phyloP scores from a whole-genome alignment of 2,888 invertebrate genomes.

The Heteromyza rotundicornis region DNA sequence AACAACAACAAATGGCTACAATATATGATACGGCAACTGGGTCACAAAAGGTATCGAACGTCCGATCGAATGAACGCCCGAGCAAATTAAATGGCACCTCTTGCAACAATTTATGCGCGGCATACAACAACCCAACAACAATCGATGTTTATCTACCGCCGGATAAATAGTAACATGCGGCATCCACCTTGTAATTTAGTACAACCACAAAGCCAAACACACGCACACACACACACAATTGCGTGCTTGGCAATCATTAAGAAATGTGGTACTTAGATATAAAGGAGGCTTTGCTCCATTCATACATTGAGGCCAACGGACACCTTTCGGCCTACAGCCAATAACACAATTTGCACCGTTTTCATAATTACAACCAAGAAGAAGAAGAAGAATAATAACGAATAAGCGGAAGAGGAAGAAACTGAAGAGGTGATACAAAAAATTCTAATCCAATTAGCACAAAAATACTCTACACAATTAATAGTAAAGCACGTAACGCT shows the following conservation, averaged over 20 bases:
- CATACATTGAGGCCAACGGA: neutral
- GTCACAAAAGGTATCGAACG: conserved; percentile 12
- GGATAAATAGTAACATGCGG: too few species aligned
- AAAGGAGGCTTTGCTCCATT: too few species aligned
- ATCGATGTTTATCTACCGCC: too few species aligned
- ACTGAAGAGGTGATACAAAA: conserved; percentile 8
- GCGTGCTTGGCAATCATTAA: neutral
- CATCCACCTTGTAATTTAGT: too few species aligned
- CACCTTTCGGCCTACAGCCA: conserved; percentile 1
- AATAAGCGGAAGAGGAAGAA: too few species aligned
- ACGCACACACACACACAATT: neutral
- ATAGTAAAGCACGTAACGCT: conserved; percentile 17
- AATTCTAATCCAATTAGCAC: conserved; percentile 21
- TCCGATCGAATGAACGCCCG: too few species aligned
- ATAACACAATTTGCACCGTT: conserved; percentile 20
- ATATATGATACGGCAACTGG: too few species aligned
- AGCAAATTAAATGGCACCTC: conserved; percentile 25
- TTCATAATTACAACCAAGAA: too few species aligned
- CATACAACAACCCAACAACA: too few species aligned
- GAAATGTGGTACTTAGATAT: too few species aligned
- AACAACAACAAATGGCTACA: neutral
- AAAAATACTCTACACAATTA: conserved; percentile 21
- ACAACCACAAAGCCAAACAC: too few species aligned
- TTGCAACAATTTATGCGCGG: conserved; percentile 10
- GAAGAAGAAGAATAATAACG: too few species aligned